These are phyloP conservation scores for Pseudachorutes palmiensis DNA, from an alignment of 1,140 invertebrate species.

Conservation along the genomic window DNA sequence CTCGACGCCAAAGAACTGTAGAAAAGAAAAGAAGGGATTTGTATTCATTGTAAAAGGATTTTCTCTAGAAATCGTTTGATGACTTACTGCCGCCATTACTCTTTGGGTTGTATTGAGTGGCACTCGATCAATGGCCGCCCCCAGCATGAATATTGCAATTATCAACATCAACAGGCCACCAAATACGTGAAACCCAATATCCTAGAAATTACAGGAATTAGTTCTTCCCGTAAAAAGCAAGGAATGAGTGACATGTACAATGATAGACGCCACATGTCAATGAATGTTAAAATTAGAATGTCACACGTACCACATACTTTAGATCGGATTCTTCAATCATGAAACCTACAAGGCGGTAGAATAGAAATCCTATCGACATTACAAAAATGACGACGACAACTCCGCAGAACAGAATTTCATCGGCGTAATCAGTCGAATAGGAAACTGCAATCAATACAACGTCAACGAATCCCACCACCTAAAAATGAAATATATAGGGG, in stretches of 20 bases:
- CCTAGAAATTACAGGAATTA: background rate
- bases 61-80: background rate
- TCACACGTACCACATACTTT: background rate
- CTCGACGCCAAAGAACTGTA: slow-evolving; percentile 2
- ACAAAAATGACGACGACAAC: background rate
- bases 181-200: background rate
- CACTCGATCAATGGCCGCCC: background rate
- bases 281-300: background rate
- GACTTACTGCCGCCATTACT: slow-evolving; percentile 5
- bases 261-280: background rate
- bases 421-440: background rate
- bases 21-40: background rate
- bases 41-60: background rate
- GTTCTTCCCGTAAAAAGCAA: background rate
- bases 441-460: background rate
- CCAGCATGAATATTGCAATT: background rate
- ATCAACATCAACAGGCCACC: background rate
- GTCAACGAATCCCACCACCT: background rate
- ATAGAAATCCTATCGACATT: background rate
- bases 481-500: background rate
- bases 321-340: background rate
- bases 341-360: background rate
- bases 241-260: too few relatives aligned
- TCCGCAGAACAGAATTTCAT: background rate
- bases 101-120: background rate